These are phyloP conservation scores for Apeira syringaria DNA, from an alignment of 2,888 invertebrate species.

Conservation along the genomic window DNA sequence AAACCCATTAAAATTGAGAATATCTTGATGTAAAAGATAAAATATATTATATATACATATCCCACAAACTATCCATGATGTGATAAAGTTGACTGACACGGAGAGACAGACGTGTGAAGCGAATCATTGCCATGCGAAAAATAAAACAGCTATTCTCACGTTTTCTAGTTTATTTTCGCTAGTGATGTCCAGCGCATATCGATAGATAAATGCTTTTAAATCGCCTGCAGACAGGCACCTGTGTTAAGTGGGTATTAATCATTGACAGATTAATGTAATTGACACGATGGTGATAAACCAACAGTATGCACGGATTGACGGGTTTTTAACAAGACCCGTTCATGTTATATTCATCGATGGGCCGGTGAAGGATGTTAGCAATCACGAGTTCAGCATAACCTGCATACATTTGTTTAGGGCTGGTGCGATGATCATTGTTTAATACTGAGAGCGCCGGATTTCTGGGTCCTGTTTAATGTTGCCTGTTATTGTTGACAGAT, in stretches of 20 bases:
- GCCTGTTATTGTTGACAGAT: too few species aligned
- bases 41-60: too few species aligned
- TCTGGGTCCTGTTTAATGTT: too few species aligned
- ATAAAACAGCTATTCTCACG: too few species aligned
- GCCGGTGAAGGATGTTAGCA: constrained; percentile 60
- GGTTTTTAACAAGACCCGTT: constrained; percentile 72
- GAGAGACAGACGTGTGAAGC: not conserved
- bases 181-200: constrained; percentile 22
- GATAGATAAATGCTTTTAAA: constrained; percentile 1
- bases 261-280: constrained; percentile 39
- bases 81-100: not conserved
- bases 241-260: constrained; percentile 20
- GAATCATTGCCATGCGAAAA: not conserved
- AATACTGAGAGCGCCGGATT: too few species aligned
- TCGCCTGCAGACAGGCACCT: not conserved
- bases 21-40: too few species aligned
- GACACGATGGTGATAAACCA: constrained; percentile 59
- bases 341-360: constrained; percentile 68
- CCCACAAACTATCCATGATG: too few species aligned
- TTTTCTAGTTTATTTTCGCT: constrained; percentile 11
- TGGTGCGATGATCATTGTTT: constrained; percentile 28
- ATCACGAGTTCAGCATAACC: constrained; percentile 58
- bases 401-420: constrained; percentile 48
- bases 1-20: too few species aligned
- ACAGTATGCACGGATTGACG: constrained; percentile 67